Evolutionary conservation across 2,888 invertebrate species (phyloP).

Genomic region (Amaurobius ferox): DNA sequence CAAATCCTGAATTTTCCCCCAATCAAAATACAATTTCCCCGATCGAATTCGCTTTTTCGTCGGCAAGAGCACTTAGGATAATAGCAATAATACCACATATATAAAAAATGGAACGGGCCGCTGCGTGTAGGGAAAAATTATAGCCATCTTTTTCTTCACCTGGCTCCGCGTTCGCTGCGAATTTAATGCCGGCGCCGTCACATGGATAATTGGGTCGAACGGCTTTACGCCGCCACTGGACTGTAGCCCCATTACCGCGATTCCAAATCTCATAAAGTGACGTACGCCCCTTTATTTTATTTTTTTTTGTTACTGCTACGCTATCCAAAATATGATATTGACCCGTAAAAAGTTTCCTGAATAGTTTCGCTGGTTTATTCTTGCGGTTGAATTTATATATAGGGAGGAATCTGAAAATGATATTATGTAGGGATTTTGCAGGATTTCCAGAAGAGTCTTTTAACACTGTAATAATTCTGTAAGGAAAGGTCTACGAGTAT

Average conservation of each 20-base stretch:
- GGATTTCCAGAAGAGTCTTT: too few species aligned
- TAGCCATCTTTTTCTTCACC: not conserved
- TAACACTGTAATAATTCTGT: too few species aligned
- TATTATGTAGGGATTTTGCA: too few species aligned
- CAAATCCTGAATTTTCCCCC: not conserved
- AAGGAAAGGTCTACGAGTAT: too few species aligned
- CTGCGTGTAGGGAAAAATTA: not conserved
- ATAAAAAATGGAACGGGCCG: not conserved
- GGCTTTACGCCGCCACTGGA: slow-evolving; percentile 17
- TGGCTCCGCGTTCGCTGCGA: not conserved
- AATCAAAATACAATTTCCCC: not conserved
- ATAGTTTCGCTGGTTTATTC: too few species aligned
- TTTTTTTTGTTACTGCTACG: too few species aligned
- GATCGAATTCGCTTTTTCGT: not conserved
- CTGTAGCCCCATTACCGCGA: not conserved
- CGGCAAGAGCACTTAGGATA: not conserved
- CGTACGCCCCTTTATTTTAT: not conserved
- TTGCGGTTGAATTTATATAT: too few species aligned
- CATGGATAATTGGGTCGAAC: slow-evolving; percentile 64
- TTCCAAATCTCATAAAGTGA: slow-evolving; percentile 46
- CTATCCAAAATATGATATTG: too few species aligned
- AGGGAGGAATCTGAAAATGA: too few species aligned
- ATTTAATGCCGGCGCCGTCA: slow-evolving; percentile 55
- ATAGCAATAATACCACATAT: not conserved
- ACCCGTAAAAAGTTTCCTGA: too few species aligned